Evolutionary conservation across 2,797 vertebrate genomes (phyloP), one percentile per base, ranked within the genome.

Genomic region (Sciurus vulgaris): DNA sequence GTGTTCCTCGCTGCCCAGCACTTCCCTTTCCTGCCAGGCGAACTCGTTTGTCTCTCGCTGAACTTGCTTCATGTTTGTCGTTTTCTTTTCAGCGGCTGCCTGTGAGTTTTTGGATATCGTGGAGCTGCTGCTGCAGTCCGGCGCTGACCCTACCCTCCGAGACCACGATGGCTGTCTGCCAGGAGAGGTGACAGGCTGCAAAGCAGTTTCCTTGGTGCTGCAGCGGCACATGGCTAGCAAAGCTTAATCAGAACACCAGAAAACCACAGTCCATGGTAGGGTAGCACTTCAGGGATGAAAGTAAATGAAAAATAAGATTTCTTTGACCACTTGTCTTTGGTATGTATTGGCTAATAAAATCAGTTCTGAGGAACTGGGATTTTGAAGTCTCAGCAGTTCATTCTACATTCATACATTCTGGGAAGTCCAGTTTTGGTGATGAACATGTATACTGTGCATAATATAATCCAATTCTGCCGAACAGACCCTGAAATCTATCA

Each of bases 91-190:
- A 99, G 99, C 99, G 3, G 99, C 99, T 0, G 99, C 99, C 18
- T 99, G 99, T 0, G 99, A 99, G 98, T 99, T 99, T 96, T 95
- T 98, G 30, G 99, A 99, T 94, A 99, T 99, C 2, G 99, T 99
- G 97, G 99, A 99, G 97, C 98, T 99, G 79, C 98, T 99, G 96
- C 99, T 99, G 96, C 98, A 98, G 87, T 98, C 98, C 0, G 99
- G 99, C 33, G 99, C 99, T 0, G 99, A 99, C 98, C 99, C 99
- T 3, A 98, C 97, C 4, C 99, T 99, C 95, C 99, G 99, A 97
- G 99, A 99, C 98, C 98, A 99, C 93, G 99, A 99, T 76, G 99
- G 99, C 91, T 99, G 99, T 92, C 98, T 99, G 81, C 99, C 99
- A 0, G 99, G 99, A 91, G 99, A 99, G 98, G 99, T 99, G 96